Conservation (phyloP, 2,888 invertebrate genomes). For the Uropetala carovei region DNA sequence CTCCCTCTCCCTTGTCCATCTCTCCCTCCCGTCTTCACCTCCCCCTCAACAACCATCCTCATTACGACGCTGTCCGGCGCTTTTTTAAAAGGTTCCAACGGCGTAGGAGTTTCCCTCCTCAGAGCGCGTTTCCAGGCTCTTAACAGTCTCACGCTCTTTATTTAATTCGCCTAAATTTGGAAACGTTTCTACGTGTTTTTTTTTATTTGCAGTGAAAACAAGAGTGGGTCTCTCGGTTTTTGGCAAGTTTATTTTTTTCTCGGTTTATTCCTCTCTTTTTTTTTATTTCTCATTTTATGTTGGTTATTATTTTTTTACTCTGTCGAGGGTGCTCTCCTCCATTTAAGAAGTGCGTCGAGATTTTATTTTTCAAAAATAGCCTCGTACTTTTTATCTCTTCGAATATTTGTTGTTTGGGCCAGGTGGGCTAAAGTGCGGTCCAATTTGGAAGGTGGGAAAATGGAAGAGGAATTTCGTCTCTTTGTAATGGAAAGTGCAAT, state of each 20-base stretch:
- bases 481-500: not conserved
- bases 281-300: not conserved
- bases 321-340: not conserved
- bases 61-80: too few relatives aligned
- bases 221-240: not conserved
- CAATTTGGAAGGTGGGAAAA: not conserved
- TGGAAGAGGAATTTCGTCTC: not conserved
- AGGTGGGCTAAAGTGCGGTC: not conserved
- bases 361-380: not conserved
- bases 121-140: not conserved
- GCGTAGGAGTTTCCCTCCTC: too few relatives aligned
- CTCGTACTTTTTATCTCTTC: not conserved
- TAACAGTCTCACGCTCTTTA: not conserved
- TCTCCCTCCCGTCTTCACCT: not conserved
- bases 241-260: not conserved
- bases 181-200: not conserved
- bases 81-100: too few relatives aligned
- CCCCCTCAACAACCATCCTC: too few relatives aligned
- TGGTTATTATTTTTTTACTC: not conserved
- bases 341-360: not conserved
- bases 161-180: conserved; percentile 19
- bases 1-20: not conserved
- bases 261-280: not conserved
- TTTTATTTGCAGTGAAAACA: not conserved
- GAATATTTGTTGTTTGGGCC: not conserved